Conservation (phyloP, 1,140 invertebrate genomes). For the Saccostrea cuccullata region DNA sequence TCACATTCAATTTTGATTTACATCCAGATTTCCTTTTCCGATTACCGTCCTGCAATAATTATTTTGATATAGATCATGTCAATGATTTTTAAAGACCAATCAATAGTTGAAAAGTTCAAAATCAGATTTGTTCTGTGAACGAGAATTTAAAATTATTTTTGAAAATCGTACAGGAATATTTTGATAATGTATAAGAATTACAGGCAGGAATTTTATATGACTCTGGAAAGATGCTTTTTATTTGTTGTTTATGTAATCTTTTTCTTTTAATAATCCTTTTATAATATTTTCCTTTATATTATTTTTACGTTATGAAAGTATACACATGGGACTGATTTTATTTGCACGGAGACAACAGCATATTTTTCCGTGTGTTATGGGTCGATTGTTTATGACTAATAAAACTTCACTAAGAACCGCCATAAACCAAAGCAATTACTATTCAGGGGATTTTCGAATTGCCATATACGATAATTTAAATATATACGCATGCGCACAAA, state of each 20-base stretch:
- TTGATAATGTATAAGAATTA: not conserved
- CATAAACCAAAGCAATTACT: not conserved
- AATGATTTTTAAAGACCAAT: not conserved
- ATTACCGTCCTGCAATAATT: not conserved
- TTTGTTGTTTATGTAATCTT: not conserved
- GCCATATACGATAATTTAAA: not conserved
- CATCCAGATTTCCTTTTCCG: conserved; percentile 9
- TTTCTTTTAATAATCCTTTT: not conserved
- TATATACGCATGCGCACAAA: conserved; percentile 1
- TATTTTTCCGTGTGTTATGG: not conserved
- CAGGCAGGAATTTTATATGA: not conserved
- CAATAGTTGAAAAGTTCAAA: not conserved
- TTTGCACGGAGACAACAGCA: not conserved
- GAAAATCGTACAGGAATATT: not conserved
- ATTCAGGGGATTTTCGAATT: not conserved
- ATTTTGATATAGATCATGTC: not conserved
- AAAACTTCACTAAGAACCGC: not conserved
- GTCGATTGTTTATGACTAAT: not conserved
- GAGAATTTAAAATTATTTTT: not conserved
- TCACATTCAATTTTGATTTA: conserved; percentile 11
- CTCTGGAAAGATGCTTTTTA: not conserved
- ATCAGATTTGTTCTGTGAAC: not conserved
- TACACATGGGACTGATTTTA: not conserved
- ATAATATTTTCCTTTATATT: too few relatives aligned
- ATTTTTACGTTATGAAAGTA: too few relatives aligned